Base-by-base conservation (phyloP, 2,888 invertebrate genomes). In the Morinoia aosen region DNA sequence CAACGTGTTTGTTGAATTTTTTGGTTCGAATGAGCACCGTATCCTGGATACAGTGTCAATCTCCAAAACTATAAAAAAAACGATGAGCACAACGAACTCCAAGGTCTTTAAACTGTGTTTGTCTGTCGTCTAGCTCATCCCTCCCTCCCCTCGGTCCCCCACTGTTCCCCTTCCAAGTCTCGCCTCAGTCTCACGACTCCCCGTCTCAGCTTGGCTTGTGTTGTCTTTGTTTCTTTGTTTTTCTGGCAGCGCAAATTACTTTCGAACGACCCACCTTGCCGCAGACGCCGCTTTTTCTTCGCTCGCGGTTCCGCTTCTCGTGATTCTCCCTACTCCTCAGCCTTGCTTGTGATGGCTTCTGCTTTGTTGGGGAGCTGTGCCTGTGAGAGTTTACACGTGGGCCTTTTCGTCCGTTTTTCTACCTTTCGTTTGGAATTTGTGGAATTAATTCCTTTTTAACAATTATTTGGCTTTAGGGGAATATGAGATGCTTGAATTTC, bases 91-190 rank as follows among this genome's bases (percentile, higher is more conserved):
- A 61, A 61, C 61, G 61, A 61, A 61, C 61, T 61, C 61, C 61
- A 61, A 61, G 61, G 61, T 61, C 61, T 61, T 61, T 61, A 61
- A 61, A 61, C 95, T 95, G 10, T 58, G 58, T 95, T 33, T 95
- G 56, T 61, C 76, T 95, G 57, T 33, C 57, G 93, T 91, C 39
- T 12, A 33, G 57, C 58, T 16, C 94, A 56, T 25, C 57, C 94
- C 61, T 39, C 58, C 16, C 64, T 76, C 61, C 64, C 16, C 56
- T 56, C n/a, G 12, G 0, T 25, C n/a, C 7, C 33, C 39, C n/a
- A 25, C 58, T 5, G 19, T 61, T 61, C 61, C 61, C 61, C 61
- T 16, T 61, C 61, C 61, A 61, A 61, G 61, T 61, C 61, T 61
- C 61, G 61, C 61, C 61, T 19, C 61, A 61, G 61, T 61, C 61